A percentile compares a stretch with the other conserved stretches of the same genome.
These are phyloP conservation scores for Oxyruncus cristatus DNA, from an alignment of 2,113 vertebrate genomes.

Conservation along the genomic window DNA sequence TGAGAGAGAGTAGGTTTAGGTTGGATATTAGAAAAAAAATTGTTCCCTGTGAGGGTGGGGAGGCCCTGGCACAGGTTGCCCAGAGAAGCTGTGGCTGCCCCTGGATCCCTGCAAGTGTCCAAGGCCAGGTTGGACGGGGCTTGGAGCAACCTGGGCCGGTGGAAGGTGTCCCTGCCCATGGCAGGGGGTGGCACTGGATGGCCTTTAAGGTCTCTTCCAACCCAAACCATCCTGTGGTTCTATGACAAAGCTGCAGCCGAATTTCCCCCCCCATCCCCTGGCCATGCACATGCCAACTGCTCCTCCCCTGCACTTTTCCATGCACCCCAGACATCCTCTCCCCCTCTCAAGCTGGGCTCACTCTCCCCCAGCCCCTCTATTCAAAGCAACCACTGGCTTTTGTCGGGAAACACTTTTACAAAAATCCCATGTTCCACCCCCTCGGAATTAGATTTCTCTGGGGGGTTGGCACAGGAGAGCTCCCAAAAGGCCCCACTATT, in stretches of 20 bases:
- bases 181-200: neutral
- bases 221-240: too few species aligned
- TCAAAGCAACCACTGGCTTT: neutral
- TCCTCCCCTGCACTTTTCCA: neutral
- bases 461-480: neutral
- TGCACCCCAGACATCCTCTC: neutral
- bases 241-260: neutral
- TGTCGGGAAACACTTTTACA: neutral
- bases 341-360: neutral
- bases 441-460: neutral
- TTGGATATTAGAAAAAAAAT: neutral
- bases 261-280: neutral
- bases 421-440: rapidly evolving
- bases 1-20: neutral
- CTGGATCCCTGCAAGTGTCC: neutral
- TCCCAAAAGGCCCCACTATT: neutral
- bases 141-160: neutral
- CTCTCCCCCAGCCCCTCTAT: neutral
- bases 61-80: neutral
- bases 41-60: rapidly evolving
- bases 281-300: neutral
- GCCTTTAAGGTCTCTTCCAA: neutral
- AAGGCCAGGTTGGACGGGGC: rapidly evolving
- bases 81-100: neutral
- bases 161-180: neutral